A percentile compares a stretch with the other conserved stretches of the same genome.
Conservation (phyloP, 2,797 vertebrate genomes). For the Phyllotis vaccarum region DNA sequence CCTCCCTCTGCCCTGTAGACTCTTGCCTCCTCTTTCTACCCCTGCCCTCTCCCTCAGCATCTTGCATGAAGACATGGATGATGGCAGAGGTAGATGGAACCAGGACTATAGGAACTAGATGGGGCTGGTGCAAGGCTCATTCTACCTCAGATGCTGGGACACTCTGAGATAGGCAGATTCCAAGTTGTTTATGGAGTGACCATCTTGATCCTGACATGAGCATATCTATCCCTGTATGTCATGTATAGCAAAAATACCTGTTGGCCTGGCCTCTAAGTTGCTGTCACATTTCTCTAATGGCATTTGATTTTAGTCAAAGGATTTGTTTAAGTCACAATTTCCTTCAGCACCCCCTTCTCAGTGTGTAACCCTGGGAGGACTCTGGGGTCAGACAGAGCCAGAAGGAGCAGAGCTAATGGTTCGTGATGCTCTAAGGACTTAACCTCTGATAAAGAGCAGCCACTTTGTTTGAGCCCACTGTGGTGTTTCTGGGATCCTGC, state of each 20-base stretch:
- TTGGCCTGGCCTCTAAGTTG: accelerated
- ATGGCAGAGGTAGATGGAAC: accelerated
- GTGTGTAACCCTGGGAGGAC: accelerated
- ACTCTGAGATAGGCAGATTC: too few relatives aligned
- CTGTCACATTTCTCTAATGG: not conserved
- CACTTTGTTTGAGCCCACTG: accelerated
- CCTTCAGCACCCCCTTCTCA: accelerated
- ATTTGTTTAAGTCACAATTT: not conserved
- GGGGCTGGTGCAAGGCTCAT: accelerated
- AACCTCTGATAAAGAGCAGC: accelerated
- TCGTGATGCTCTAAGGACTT: accelerated
- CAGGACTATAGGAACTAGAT: accelerated
- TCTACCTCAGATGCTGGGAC: accelerated
- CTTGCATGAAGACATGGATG: not conserved
- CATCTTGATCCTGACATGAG: not conserved
- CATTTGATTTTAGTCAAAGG: not conserved
- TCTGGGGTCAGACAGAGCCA: accelerated
- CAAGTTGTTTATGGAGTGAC: accelerated
- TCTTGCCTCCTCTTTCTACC: not conserved
- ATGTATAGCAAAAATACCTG: accelerated
- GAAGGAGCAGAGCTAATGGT: accelerated
- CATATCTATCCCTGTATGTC: not conserved
- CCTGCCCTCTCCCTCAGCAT: not conserved
- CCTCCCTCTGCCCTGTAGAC: not conserved
- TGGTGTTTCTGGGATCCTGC: accelerated